phyloP scores from a whole-genome alignment of 2,113 vertebrate genomes.

The Bagarius yarrelli region DNA sequence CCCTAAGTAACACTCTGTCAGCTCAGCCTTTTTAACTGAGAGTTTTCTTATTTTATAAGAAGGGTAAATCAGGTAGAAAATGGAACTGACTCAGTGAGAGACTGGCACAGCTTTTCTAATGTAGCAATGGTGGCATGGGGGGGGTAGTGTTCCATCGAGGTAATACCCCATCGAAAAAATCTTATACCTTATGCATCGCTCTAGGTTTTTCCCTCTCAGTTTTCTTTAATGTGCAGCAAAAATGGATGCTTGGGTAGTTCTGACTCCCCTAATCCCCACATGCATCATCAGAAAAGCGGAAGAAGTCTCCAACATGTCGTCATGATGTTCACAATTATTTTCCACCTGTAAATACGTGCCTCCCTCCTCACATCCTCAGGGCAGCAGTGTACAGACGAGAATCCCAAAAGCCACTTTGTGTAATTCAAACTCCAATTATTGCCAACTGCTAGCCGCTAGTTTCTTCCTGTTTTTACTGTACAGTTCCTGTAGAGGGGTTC shows the following conservation, averaged over 20 bases:
- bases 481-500: not conserved
- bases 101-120: constrained; percentile 49
- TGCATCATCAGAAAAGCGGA: constrained; percentile 51
- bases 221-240: constrained; percentile 44
- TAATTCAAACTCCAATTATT: not conserved
- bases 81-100: constrained; percentile 51
- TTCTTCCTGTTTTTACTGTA: constrained; percentile 19
- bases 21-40: constrained; percentile 3
- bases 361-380: constrained; percentile 69
- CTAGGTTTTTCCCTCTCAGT: constrained; percentile 25
- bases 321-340: constrained; percentile 18
- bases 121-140: constrained; percentile 66
- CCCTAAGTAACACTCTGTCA: constrained; percentile 61
- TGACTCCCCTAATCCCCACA: not conserved
- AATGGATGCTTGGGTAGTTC: constrained; percentile 8
- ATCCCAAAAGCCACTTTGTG: constrained; percentile 18
- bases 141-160: not conserved
- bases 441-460: constrained; percentile 14
- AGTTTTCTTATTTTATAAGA: not conserved
- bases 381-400: constrained; percentile 50
- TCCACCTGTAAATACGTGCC: constrained; percentile 70
- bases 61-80: constrained; percentile 11
- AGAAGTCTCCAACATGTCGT: constrained; percentile 33
- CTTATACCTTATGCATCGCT: constrained; percentile 46
- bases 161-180: constrained; percentile 26